Percentiles rank a stretch among this genome's conserved stretches.
These are phyloP conservation scores for Seriola quinqueradiata DNA, from an alignment of 2,113 vertebrate species.

Conservation along the genomic window DNA sequence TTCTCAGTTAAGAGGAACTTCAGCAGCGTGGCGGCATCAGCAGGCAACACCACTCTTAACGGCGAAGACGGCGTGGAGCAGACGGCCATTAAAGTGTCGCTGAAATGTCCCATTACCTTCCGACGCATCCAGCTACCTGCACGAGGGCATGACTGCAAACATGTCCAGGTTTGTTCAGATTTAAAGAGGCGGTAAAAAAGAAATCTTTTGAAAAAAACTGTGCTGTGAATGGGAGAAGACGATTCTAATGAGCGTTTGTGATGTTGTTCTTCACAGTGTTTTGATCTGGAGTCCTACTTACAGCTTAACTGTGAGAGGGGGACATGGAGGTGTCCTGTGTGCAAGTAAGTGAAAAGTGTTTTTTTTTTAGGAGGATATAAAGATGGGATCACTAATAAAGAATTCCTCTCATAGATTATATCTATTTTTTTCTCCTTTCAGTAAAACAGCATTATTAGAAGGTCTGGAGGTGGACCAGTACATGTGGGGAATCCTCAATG, in stretches of 20 bases:
- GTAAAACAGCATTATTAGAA: constrained; percentile 99
- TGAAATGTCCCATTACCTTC: constrained; percentile 99
- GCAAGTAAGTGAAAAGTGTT: constrained; percentile 90
- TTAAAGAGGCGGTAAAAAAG: background rate
- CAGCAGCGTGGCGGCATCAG: constrained; percentile 96
- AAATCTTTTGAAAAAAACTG: background rate
- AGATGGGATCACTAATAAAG: background rate
- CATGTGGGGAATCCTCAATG: constrained; percentile 99
- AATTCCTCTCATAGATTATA: background rate
- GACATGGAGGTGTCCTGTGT: constrained; percentile 99
- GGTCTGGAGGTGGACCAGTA: constrained; percentile 99
- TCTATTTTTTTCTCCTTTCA: constrained; percentile 65
- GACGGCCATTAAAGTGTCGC: constrained; percentile 98
- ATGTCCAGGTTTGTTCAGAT: constrained; percentile 89
- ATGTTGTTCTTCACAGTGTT: constrained; percentile 87
- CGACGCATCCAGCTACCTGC: constrained; percentile 97
- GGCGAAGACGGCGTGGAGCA: constrained; percentile 99
- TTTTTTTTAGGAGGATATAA: background rate
- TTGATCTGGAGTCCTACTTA: constrained; percentile 98
- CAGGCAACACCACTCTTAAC: constrained; percentile 94
- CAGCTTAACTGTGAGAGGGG: constrained; percentile 99
- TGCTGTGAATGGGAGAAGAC: background rate
- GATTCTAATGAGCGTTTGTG: background rate
- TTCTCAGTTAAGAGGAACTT: constrained; percentile 91
- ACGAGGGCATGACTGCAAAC: constrained; percentile 98